Base-by-base conservation (phyloP, 2,888 invertebrate genomes). In the Papilio protenor region DNA sequence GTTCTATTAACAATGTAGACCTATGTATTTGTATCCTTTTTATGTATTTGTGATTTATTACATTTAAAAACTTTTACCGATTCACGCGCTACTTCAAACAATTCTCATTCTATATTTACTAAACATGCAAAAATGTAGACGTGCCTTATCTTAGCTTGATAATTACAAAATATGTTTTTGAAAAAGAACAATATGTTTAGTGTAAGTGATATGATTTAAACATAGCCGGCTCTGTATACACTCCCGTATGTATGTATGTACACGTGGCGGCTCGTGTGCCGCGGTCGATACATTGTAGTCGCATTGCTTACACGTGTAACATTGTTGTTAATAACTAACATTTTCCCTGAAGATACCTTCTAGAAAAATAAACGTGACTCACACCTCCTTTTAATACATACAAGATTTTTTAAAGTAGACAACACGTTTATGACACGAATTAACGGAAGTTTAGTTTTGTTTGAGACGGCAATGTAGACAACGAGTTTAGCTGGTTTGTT, bases 241-340 rank as follows among this genome's bases (percentile, higher is more conserved):
- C 12, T 1, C 21, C n/a, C 12, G 27, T 18, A 33, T 59, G 59
- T 18, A 33, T 59, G 59, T 21, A n/a, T 33, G 45, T 45, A 45
- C 66, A 69, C 66, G 66, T 69, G 66, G 45, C 66, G 4, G 66
- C 4, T 18, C 6, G 18, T n/a, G 3, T 18, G 6, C 16, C n/a
- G 45, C 66, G 1, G 18, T 27, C 40, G 18, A 75, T 52, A 49
- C 49, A 49, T 71, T 73, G 73, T 73, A 40, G 45, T 21, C 8
- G 21, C 40, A 59, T 21, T 33, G 40, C 12, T 57, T 73, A 73
- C 73, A 73, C 73, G 73, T 57, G 73, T 55, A 40, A 73, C 73
- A 59, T 59, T 73, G 57, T 73, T 73, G 18, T 40, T 40, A 57
- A 45, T 66, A 64, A 18, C 6, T 27, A 2, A 27, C 33, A 33